Base-by-base conservation (phyloP, 92 coral and sea anemone genomes). In the Galaxea fascicularis region DNA sequence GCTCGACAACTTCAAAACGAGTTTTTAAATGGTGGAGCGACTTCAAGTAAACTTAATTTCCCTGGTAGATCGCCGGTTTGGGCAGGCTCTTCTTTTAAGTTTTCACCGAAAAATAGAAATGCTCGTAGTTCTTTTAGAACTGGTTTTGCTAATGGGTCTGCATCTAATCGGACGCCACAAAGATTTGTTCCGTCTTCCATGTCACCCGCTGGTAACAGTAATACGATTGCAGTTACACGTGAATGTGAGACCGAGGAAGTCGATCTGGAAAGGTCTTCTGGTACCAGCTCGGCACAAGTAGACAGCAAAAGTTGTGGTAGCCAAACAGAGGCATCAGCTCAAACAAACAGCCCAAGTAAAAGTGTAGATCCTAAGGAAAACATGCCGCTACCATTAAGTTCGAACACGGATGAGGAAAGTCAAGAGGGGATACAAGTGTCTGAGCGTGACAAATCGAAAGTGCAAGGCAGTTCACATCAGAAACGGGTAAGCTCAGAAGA, bases 1-100 rank as follows among this genome's bases (percentile, higher is more conserved):
- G 98, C 96, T 8, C 49, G 93, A 28, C 91, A 91, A 20, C 69
- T 95, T 79, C 96, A 95, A 64, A 92, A 95, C 29, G 83, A 92
- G 64, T 41, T 39, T 24, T 30, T 62, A 63, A 64, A 74, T 27
- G 49, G 31, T 74, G 65, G 81, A 24, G 53, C 64, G 46, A 41
- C 74, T 13, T 51, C 49, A 24, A 67, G 84, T 31, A 51, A n/a
- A n/a, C n/a, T n/a, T n/a, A n/a, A 46, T 26, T 29, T 27, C 15
- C 53, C 86, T 16, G 57, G 69, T 20, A 59, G 86, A 71, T 25
- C 78, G 31, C n/a, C 63, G 31, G 70, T 45, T 21, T 46, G 41
- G 11, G 68, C 58, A 17, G 35, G 75, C 31, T 46, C 58, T 25
- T n/a, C 65, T 13, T 20, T 30, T 17, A 46, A 65, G 15, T 67